Base-by-base conservation (phyloP, 2,797 vertebrate genomes). In the Pagetopsis macropterus region DNA sequence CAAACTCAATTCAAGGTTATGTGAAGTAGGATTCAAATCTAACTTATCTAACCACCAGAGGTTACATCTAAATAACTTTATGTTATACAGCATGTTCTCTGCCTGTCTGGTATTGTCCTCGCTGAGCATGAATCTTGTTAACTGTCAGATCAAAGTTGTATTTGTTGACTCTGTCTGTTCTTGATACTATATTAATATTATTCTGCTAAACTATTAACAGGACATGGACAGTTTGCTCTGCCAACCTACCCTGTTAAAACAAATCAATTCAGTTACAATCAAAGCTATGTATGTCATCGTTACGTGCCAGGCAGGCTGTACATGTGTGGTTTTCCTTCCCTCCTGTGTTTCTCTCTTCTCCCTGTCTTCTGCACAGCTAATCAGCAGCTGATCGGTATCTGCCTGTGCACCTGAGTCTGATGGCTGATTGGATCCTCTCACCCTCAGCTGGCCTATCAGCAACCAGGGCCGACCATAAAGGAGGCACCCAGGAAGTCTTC, bases 101-200 rank as follows among this genome's bases (percentile, higher is more conserved):
- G 31, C 33, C 13, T 75, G 49, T 19, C 37, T 33, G 27, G 27
- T 27, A 27, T 17, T 49, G 50, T 33, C 61, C 17, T 16, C 9
- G 1, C 14, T 21, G 19, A 23, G 41, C 3, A 33, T 49, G 41
- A 37, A 43, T 15, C 61, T 21, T n/a, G 33, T 65, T 65, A 31
- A 21, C 41, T 13, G 19, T 77, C 62, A 55, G 23, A 56, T 66
- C 49, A 14, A 46, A 2, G 5, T 16, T 43, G 49, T 51, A 56
- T 51, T 21, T 33, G 64, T 23, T 13, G 33, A 69, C 2, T 13
- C 10, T 31, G 52, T 48, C 61, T 27, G n/a, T n/a, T 62, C 27
- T 41, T 45, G n/a, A 65, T 41, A 9, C 40, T 48, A 13, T 17
- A 9, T 44, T 71, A 44, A 56, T 49, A 50, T 61, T 71, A 16